phyloP scores from a whole-genome alignment of 2,888 invertebrate species.

The Lasius platythorax region DNA sequence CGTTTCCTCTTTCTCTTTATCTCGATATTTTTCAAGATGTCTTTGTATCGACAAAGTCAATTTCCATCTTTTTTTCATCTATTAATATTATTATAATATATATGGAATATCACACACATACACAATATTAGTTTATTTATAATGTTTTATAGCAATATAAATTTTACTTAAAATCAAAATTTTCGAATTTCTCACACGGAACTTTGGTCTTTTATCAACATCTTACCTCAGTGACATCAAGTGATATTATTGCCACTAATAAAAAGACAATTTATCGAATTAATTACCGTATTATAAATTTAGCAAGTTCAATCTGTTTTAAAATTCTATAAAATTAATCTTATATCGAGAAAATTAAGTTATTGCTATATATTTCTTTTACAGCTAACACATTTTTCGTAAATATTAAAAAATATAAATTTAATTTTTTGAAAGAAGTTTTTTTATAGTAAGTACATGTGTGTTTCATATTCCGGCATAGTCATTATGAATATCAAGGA shows the following conservation, averaged over 20 bases:
- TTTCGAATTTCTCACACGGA: not conserved
- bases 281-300: not conserved
- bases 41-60: not conserved
- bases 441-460: not conserved
- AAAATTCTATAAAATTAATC: not conserved
- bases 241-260: not conserved
- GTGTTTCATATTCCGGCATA: not conserved
- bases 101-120: not conserved
- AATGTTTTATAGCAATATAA: not conserved
- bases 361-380: not conserved
- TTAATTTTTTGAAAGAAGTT: not conserved
- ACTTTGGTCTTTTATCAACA: not conserved
- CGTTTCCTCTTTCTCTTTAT: slow-evolving; percentile 34
- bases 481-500: not conserved
- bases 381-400: not conserved
- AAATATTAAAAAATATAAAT: not conserved
- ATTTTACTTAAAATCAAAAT: not conserved
- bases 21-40: slow-evolving; percentile 6
- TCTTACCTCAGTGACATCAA: not conserved
- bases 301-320: not conserved
- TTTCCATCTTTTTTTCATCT: not conserved
- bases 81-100: not conserved
- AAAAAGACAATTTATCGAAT: not conserved
- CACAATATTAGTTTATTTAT: not conserved
- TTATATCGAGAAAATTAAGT: not conserved